Conservation (phyloP, 2,797 vertebrate genomes). For the Decapterus maruadsi region DNA sequence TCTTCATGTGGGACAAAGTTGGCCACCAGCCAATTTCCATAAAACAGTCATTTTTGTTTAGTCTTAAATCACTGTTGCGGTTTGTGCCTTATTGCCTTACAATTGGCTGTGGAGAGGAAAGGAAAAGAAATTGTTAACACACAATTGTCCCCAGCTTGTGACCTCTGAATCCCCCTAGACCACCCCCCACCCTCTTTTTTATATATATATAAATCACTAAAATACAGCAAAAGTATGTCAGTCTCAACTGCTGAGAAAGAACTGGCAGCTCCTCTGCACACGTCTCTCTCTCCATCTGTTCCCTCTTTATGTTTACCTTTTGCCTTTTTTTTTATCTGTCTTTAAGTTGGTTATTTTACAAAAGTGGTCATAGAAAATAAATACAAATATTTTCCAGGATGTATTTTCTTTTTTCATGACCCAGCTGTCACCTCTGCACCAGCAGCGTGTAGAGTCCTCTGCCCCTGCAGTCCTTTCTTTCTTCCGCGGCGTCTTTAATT, state of each 20-base stretch:
- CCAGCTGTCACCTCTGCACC: constrained; percentile 48
- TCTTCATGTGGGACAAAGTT: constrained; percentile 44
- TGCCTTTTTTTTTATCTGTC: constrained; percentile 27
- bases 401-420: constrained; percentile 57
- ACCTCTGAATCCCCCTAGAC: constrained; percentile 24
- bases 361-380: constrained; percentile 86
- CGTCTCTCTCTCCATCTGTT: constrained; percentile 30
- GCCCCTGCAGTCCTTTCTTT: constrained; percentile 24
- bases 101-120: constrained; percentile 71
- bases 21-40: constrained; percentile 63
- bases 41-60: constrained; percentile 70
- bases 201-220: constrained; percentile 69
- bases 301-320: constrained; percentile 23
- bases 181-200: too few species aligned
- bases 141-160: constrained; percentile 70
- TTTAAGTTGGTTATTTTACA: constrained; percentile 76
- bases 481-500: constrained; percentile 29
- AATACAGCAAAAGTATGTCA: constrained; percentile 73
- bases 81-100: constrained; percentile 82
- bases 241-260: constrained; percentile 52
- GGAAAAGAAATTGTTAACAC: constrained; percentile 68
- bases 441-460: constrained; percentile 50
- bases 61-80: constrained; percentile 70
- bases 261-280: constrained; percentile 53
- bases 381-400: constrained; percentile 81